Evolutionary conservation across 1,140 invertebrate species (phyloP).

Genomic region (Penaeus vannamei): DNA sequence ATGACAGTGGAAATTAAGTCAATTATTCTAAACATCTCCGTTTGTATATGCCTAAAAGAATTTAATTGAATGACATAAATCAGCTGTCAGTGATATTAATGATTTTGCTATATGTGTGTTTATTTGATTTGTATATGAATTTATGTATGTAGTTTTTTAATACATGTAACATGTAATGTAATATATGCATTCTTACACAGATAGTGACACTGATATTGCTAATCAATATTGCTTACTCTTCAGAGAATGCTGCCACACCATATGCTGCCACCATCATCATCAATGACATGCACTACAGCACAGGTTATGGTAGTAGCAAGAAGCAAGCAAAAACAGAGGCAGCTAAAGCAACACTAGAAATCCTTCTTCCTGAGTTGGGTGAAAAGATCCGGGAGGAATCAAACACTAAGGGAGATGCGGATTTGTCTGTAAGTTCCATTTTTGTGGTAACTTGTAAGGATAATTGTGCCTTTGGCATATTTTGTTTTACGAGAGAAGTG

Average conservation of each 20-base stretch:
- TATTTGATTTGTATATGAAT: too few species aligned
- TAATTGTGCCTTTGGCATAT: background rate
- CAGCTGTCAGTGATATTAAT: too few species aligned
- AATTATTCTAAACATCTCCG: too few species aligned
- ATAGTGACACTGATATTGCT: background rate
- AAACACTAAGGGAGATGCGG: slow-evolving; percentile 73
- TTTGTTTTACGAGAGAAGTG: too few species aligned
- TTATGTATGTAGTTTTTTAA: too few species aligned
- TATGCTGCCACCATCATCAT: slow-evolving; percentile 95
- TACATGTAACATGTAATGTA: too few species aligned
- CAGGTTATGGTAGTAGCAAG: slow-evolving; percentile 93
- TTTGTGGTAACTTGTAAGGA: slow-evolving; percentile 43
- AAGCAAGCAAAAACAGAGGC: slow-evolving; percentile 95
- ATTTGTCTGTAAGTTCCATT: slow-evolving; percentile 76
- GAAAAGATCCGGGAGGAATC: slow-evolving; percentile 75
- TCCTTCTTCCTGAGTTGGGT: slow-evolving; percentile 94
- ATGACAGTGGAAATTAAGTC: too few species aligned
- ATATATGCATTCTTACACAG: background rate
- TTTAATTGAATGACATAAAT: too few species aligned
- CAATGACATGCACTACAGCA: slow-evolving; percentile 92
- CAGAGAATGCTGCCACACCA: slow-evolving; percentile 92
- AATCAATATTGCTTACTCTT: slow-evolving; percentile 35
- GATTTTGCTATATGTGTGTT: too few species aligned
- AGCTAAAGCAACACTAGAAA: slow-evolving; percentile 89
- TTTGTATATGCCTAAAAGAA: too few species aligned